A percentile compares a stretch with the other conserved stretches of the same genome.
Conservation (phyloP, 2,888 invertebrate genomes). For the Tubulanus polymorphus region DNA sequence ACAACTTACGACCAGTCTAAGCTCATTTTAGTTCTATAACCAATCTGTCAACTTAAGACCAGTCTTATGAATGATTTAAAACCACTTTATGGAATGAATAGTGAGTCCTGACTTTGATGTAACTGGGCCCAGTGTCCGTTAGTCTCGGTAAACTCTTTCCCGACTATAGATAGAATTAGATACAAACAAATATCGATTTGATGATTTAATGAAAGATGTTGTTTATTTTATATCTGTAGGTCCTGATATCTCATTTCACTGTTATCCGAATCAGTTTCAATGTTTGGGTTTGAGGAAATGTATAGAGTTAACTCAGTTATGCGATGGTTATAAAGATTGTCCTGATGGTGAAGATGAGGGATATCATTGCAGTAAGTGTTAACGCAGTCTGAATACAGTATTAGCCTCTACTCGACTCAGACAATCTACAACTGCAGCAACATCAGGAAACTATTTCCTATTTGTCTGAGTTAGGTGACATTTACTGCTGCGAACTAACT, state of each 20-base stretch:
- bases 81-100: too few relatives aligned
- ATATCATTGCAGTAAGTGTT: constrained; percentile 26
- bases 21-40: too few relatives aligned
- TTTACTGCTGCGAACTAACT: too few relatives aligned
- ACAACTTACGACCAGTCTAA: too few relatives aligned
- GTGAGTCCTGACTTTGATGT: too few relatives aligned
- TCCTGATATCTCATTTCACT: constrained; percentile 25
- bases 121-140: too few relatives aligned
- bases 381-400: not conserved
- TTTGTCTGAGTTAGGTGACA: too few relatives aligned
- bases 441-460: not conserved
- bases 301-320: constrained; percentile 33
- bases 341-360: constrained; percentile 31
- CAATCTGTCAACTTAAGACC: too few relatives aligned
- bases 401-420: not conserved
- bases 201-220: not conserved
- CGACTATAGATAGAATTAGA: not conserved
- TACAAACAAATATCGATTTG: not conserved
- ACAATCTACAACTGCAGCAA: not conserved
- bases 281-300: constrained; percentile 34
- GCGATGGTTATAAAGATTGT: constrained; percentile 34
- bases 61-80: too few relatives aligned
- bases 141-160: too few relatives aligned
- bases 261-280: constrained; percentile 33
- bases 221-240: constrained; percentile 18